Evolutionary conservation across 1,140 invertebrate genomes (phyloP), one percentile per base, ranked within the genome.

Genomic region (Papilio dardanus): DNA sequence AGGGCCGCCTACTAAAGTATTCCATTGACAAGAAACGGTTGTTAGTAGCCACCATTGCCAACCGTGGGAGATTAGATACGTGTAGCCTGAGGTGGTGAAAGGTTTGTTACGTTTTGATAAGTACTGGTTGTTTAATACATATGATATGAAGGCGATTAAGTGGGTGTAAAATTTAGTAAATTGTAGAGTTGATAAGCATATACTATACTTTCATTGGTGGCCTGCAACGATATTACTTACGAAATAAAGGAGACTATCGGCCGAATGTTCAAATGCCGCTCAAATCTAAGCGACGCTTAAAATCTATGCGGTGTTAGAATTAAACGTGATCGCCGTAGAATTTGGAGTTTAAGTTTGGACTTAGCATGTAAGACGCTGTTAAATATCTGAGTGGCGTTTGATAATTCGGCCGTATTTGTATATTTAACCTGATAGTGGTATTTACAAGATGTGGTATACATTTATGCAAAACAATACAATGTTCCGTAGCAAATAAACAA

Each of bases 21-120:
- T 62, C 66, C 79, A 85, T 85, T 83, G 81, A 83, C 77, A 81
- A 79, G 74, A 65, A 58, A 76, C 80, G 81, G 80, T 77, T 79
- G 81, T 81, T 81, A 80, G 35, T 37, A 37, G 54, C 75, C 62
- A 74, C 54, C 75, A 74, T 67, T 66, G 42, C 35, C 65, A 28
- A 77, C 37, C 62, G 78, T 71, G 50, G 54, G 19, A 79, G 80
- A 82, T 80, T 74, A 79, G 77, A 84, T 81, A 82, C 33, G 67
- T 69, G 12, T 69, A 37, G 31, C 67, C 33, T 12, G 19, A 69
- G 33, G 67, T 40, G 67, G 67, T 69, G 67, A 69, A 40, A 69
- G 67, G 67, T 37, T 37, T 68, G 66, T 37, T 37, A 35, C 19
- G 19, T 21, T 35, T 42, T 35, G 33, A 35, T 69, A 40, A 35